These are phyloP conservation scores for Nematostella vectensis DNA, from an alignment of 92 coral and sea anemone genomes.

Conservation along the genomic window DNA sequence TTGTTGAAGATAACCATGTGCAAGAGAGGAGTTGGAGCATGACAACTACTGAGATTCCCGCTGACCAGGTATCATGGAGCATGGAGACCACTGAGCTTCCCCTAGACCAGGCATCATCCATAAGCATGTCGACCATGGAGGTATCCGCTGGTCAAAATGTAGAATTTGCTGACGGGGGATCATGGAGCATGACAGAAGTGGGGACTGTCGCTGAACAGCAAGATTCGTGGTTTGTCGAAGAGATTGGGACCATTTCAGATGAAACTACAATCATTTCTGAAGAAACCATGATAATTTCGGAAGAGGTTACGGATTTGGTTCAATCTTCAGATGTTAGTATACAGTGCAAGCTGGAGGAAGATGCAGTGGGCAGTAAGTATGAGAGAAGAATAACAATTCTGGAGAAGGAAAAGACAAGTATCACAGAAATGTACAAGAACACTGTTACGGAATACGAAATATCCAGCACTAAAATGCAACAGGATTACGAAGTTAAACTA, in stretches of 20 bases:
- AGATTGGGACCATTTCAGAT: constrained; percentile 25
- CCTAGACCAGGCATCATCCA: constrained; percentile 5
- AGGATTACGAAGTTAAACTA: constrained; percentile 41
- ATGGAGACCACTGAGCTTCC: constrained; percentile 22
- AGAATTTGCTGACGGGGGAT: too few species aligned
- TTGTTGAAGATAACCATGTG: too few species aligned
- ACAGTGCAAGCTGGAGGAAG: background rate
- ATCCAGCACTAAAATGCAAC: constrained; percentile 34
- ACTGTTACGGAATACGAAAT: constrained; percentile 46
- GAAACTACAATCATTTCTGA: background rate
- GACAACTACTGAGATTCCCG: constrained; percentile 7
- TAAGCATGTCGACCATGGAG: constrained; percentile 1
- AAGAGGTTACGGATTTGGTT: background rate
- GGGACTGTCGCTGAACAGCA: background rate
- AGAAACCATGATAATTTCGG: background rate
- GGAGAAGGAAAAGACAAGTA: constrained; percentile 33
- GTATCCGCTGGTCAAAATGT: background rate
- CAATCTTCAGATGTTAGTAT: background rate
- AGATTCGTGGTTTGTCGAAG: constrained; percentile 21
- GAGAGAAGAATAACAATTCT: constrained; percentile 5
- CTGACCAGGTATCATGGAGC: background rate
- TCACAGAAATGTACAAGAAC: constrained; percentile 47
- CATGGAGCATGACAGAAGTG: background rate
- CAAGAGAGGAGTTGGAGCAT: too few species aligned
- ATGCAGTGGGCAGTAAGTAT: background rate